A percentile compares a stretch with the other conserved stretches of the same genome.
Evolutionary conservation across 2,797 vertebrate species (phyloP).

Genomic region (Anguilla pacifica): DNA sequence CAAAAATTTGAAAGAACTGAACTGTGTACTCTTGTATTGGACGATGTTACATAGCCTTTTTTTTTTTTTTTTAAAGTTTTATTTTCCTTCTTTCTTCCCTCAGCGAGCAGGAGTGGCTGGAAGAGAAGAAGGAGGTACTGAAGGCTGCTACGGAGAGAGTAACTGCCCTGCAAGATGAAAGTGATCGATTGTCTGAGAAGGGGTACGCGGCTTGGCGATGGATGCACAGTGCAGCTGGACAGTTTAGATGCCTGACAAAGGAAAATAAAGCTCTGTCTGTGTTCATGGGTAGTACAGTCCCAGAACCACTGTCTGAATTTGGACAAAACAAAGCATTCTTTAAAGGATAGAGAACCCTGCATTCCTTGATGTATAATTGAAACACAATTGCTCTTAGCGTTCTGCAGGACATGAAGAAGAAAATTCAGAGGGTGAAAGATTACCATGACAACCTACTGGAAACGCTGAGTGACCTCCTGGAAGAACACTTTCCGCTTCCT

Average conservation of each 20-base stretch:
- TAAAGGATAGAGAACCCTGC: not conserved
- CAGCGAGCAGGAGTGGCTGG: constrained; percentile 73
- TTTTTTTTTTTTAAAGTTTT: not conserved
- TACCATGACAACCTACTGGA: constrained; percentile 71
- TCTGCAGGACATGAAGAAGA: constrained; percentile 65
- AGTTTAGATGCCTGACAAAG: not conserved
- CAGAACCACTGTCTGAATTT: not conserved
- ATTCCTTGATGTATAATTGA: not conserved
- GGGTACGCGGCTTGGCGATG: constrained; percentile 50
- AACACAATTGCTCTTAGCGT: constrained; percentile 49
- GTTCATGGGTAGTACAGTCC: not conserved
- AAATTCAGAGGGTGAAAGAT: constrained; percentile 69
- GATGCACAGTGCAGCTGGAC: not conserved
- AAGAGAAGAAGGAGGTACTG: constrained; percentile 67
- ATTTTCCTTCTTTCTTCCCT: constrained; percentile 23
- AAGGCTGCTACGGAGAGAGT: constrained; percentile 54
- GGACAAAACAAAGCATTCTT: not conserved
- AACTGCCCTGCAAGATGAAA: constrained; percentile 56
- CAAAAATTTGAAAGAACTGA: not conserved
- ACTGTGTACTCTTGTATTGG: not conserved
- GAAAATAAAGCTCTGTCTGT: not conserved
- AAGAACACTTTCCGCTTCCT: constrained; percentile 65
- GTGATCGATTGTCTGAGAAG: constrained; percentile 58
- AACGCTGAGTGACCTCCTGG: constrained; percentile 64
- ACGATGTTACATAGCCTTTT: not conserved